Evolutionary conservation across 1,140 invertebrate species (phyloP), one percentile per base, ranked within the genome.

Genomic region (Glomeris maerens): DNA sequence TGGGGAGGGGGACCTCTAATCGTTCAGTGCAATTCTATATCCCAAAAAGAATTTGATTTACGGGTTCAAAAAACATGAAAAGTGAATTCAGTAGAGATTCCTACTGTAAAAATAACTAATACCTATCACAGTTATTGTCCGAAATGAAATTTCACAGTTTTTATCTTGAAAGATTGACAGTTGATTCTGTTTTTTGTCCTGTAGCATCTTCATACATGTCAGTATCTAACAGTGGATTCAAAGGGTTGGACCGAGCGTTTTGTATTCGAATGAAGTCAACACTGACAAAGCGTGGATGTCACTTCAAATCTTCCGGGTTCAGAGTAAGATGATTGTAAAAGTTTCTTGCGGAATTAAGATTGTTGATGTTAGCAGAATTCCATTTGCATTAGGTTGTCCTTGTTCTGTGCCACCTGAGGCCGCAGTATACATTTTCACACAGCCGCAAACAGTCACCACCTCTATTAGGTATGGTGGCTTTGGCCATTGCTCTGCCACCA

Each of bases 261-360:
- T 96, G 91, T 68, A 77, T 97, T 10, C 76, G 93, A 53, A 97
- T 98, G 92, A 96, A 97, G 63, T 96, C 92, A 21, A 96, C 93
- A 0, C 72, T 97, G 22, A 96, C 92, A 17, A 98, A 97, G 71
- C 72, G 92, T 62, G 93, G 92, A 10, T 96, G 93, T 62, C 93
- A 98, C 68, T 94, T 96, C 66, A 96, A 96, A 67, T 93, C 89
- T 21, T 95, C 91, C 46, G 93, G 93, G 64, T 98, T 95, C 70
- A 78, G 92, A 76, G 92, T 96, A 76, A 81, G 83, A 74, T 23
- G 29, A 4, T 21, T 17, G 10, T 13, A 36, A 36, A 17, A 36
- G 17, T 36, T 36, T 13, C 4, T n/a, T 22, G 3, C 7, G 3
- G 20, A 20, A 25, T 17, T 39, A n/a, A 20, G 13, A 2, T 52